Evolutionary conservation across 2,113 vertebrate species (phyloP).

Genomic region (Eulemur macaco): DNA sequence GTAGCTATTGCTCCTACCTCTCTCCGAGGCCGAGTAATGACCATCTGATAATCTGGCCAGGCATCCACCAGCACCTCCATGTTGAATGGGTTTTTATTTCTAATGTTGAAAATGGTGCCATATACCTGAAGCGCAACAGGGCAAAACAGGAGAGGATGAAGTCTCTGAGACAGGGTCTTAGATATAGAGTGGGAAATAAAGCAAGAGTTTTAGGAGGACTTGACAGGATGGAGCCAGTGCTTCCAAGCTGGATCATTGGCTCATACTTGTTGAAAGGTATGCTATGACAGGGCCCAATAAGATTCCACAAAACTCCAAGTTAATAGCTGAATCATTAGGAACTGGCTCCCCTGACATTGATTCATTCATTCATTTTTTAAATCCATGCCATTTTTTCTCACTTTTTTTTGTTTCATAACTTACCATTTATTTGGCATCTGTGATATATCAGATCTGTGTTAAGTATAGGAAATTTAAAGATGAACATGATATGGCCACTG

Average conservation of each 20-base stretch:
- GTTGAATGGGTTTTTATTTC: conserved; percentile 50
- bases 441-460: neutral
- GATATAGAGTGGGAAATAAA: neutral
- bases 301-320: neutral
- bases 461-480: neutral
- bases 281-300: neutral
- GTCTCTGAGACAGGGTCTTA: neutral
- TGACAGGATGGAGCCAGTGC: neutral
- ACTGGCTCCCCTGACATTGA: neutral
- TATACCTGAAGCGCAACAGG: neutral
- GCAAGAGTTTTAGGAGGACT: neutral
- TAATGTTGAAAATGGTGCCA: conserved; percentile 46
- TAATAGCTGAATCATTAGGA: neutral
- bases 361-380: neutral
- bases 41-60: conserved; percentile 41
- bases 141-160: neutral
- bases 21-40: neutral
- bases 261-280: neutral
- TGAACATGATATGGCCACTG: neutral
- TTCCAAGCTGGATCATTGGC: neutral
- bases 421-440: neutral
- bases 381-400: neutral
- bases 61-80: conserved; percentile 51
- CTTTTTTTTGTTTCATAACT: neutral
- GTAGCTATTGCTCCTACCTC: neutral